These are phyloP conservation scores for Callipepla squamata DNA, from an alignment of 2,113 vertebrate genomes.

Conservation along the genomic window DNA sequence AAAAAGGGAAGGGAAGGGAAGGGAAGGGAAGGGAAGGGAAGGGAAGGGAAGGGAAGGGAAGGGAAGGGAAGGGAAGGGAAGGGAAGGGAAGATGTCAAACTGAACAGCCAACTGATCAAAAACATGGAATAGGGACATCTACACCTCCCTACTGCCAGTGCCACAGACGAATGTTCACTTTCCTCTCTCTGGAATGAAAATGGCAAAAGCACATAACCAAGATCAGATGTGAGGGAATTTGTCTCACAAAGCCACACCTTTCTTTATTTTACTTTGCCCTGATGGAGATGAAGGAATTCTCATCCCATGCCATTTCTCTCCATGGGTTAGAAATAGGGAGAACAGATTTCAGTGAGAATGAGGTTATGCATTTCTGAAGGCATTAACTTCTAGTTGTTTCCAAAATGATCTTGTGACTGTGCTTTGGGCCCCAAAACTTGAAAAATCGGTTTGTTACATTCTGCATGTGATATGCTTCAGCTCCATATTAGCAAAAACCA, in stretches of 20 bases:
- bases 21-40: no score
- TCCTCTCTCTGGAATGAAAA: not conserved
- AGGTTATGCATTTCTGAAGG: not conserved
- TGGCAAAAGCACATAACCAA: not conserved
- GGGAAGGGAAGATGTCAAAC: not conserved
- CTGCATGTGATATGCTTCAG: not conserved
- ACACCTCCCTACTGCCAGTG: not conserved
- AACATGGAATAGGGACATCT: not conserved
- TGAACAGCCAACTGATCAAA: not conserved
- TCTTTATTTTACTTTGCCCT: not conserved
- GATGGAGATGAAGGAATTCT: not conserved
- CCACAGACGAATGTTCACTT: not conserved
- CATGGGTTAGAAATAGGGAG: not conserved
- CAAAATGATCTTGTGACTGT: not conserved
- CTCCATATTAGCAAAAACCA: not conserved
- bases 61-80: no score
- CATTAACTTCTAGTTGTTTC: not conserved
- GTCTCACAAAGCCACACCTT: not conserved
- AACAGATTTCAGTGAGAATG: not conserved
- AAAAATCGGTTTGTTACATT: not conserved
- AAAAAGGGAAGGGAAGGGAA: not conserved
- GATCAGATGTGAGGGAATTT: not conserved
- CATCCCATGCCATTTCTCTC: not conserved
- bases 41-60: no score
- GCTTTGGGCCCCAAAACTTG: accelerated